Conservation (phyloP, 2,113 vertebrate species). For the Myrmophylax atrothorax region DNA sequence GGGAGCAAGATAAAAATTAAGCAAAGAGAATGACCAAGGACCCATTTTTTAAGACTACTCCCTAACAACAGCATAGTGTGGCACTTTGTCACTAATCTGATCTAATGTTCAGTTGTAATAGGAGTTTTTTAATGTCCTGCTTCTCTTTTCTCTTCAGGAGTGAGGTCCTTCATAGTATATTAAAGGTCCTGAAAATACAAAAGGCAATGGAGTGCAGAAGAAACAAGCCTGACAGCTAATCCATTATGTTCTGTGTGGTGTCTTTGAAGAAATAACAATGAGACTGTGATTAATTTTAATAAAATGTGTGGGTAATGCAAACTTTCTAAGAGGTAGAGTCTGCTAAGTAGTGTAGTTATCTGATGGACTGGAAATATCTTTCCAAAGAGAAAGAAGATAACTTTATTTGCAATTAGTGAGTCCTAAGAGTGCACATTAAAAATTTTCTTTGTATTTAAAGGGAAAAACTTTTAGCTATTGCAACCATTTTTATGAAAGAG, state of each 20-base stretch:
- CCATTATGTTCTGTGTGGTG: neutral
- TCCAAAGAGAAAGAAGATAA: neutral
- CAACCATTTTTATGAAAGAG: neutral
- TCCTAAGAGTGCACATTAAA: neutral
- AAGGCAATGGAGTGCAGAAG: neutral
- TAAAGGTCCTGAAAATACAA: neutral
- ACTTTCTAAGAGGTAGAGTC: neutral
- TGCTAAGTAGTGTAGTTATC: neutral
- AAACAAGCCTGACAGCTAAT: neutral
- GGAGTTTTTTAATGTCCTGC: neutral
- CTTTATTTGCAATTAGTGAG: neutral
- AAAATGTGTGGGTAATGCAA: neutral
- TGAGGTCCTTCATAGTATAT: neutral
- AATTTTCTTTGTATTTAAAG: neutral
- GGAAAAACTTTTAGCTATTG: neutral
- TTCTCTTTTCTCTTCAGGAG: neutral
- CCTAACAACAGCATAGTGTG: neutral
- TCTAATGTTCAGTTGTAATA: neutral
- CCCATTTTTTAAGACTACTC: neutral
- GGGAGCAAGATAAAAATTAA: neutral
- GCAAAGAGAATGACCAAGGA: neutral
- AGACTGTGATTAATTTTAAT: slow-evolving; percentile 10
- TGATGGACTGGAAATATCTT: neutral
- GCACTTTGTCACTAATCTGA: neutral
- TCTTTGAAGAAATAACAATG: slow-evolving; percentile 14